Conservation (phyloP, 2,888 invertebrate genomes). For the Mesoligia furuncula region DNA sequence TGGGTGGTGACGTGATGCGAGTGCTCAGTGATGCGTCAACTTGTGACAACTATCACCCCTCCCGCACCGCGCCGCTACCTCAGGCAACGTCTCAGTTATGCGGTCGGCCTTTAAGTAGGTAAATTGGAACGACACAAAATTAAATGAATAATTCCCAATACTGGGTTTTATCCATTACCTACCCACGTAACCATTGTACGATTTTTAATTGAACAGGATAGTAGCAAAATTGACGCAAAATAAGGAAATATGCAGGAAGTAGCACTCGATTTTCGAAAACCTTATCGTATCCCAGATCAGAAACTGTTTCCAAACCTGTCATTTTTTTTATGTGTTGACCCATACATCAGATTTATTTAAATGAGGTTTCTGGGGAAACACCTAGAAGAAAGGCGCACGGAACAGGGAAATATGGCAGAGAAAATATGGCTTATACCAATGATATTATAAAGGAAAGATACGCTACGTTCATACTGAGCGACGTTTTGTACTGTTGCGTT, state of each 20-base stretch:
- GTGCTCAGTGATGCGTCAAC: too few relatives aligned
- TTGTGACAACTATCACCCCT: too few relatives aligned
- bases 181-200: background rate
- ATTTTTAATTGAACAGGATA: background rate
- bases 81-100: too few relatives aligned
- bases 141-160: slow-evolving; percentile 8
- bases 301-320: background rate
- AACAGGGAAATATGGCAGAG: background rate
- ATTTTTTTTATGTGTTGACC: background rate
- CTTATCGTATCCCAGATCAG: background rate
- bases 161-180: background rate
- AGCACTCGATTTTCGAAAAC: background rate
- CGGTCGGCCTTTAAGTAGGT: background rate
- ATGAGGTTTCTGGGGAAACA: background rate
- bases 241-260: background rate
- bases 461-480: too few relatives aligned
- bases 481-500: too few relatives aligned
- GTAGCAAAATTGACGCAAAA: background rate
- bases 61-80: too few relatives aligned
- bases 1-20: too few relatives aligned
- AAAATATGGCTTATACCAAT: background rate
- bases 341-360: background rate
- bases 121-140: slow-evolving; percentile 15
- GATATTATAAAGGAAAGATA: too few relatives aligned
- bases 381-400: background rate